Base-by-base conservation (phyloP, 2,113 vertebrate genomes). In the Protobothrops flavoviridis region DNA sequence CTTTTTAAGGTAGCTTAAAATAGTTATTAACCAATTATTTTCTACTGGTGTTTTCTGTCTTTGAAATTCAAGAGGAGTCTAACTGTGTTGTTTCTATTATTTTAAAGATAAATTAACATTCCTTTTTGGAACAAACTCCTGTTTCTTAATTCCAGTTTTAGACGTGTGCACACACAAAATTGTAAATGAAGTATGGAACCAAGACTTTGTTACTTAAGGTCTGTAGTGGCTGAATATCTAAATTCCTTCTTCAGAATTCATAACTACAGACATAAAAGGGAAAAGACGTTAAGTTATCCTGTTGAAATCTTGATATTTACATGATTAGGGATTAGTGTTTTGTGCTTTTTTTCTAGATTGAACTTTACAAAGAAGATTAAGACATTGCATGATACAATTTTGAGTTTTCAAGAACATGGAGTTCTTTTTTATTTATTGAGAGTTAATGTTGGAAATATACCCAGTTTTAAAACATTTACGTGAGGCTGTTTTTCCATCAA, bases 31-130 rank as follows among this genome's bases (percentile, higher is more conserved):
- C 52, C 39, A 87, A 1, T 85, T 45, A 11, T 0, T 0, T 24
- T 39, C 56, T 45, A 24, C 24, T 61, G 1, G 3, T 86, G 23
- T 26, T 61, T 59, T 3, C 45, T 89, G 11, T 56, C 87, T 94
- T 94, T 90, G 94, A 48, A 21, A 45, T 92, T 92, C 89, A 89
- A 89, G 85, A 55, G 0, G 2, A 24, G 7, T 3, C 52, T 33
- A 87, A 6, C 10, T 24, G 0, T 0, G 6, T 0, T 50, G 0
- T 52, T 89, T 87, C 48, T 91, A 88, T 61, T 45, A 9, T 0
- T 92, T 29, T 39, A 45, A 15, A 74, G 15, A 64, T 20, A 0
- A 15, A 10, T 24, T 61, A 9, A 6, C 0, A 0, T 9, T 0
- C 59, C 4, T 12, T 69, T 87, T 57, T 93, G 48, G 9, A 59